A percentile compares a stretch with the other conserved stretches of the same genome.
Conservation (phyloP, 2,113 vertebrate genomes). For the Cyprinodon tularosa region DNA sequence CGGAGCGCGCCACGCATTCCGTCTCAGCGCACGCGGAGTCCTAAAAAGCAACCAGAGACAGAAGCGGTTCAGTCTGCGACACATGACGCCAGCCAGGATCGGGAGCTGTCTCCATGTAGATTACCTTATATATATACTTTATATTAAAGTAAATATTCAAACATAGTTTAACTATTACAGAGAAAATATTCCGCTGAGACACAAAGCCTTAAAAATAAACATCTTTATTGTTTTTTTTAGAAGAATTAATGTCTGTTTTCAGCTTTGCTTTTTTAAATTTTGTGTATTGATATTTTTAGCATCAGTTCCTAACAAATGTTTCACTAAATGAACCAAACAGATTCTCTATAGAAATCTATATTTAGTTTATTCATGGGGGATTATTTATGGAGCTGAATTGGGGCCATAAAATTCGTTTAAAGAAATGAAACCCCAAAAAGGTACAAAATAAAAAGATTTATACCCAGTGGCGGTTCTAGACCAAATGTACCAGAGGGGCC, state of each 20-base stretch:
- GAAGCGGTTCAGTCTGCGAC: conserved; percentile 42
- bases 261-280: not conserved
- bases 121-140: not conserved
- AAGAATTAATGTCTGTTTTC: not conserved
- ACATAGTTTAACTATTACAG: not conserved
- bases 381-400: no score
- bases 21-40: conserved; percentile 35
- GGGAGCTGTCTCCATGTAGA: not conserved
- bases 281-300: no score
- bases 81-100: conserved; percentile 18
- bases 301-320: not conserved
- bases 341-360: no score
- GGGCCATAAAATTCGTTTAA: no score
- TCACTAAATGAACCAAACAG: not conserved
- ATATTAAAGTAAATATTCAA: not conserved
- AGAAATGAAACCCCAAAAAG: no score
- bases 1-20: conserved; percentile 68
- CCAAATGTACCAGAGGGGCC: no score
- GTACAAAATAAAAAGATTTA: no score
- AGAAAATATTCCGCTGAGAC: no score
- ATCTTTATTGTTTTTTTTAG: not conserved
- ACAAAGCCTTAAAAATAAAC: not conserved
- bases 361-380: no score
- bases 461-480: no score
- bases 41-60: conserved; percentile 61